Evolutionary conservation across 2,888 invertebrate species (phyloP).

Genomic region (Agonopterix alstromeriana): DNA sequence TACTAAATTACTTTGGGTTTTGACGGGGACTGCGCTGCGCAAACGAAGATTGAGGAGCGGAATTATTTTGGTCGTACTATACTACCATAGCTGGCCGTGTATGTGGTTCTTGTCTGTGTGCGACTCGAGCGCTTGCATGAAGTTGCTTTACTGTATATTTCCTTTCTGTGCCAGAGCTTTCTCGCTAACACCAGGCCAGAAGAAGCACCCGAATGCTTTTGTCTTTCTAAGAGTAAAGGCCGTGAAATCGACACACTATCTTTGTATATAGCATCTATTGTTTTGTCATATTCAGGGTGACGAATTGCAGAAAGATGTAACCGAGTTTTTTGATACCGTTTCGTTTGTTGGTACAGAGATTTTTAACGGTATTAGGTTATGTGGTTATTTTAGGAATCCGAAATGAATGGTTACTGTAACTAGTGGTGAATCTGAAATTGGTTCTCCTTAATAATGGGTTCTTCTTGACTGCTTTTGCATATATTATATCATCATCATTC

Average conservation of each 20-base stretch:
- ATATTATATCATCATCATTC: too few relatives aligned
- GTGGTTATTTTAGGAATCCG: too few relatives aligned
- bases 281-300: slow-evolving; percentile 24
- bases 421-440: too few relatives aligned
- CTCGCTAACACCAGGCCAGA: slow-evolving; percentile 47
- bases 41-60: too few relatives aligned
- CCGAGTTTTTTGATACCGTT: slow-evolving; percentile 50
- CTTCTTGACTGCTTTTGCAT: too few relatives aligned
- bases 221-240: slow-evolving; percentile 31
- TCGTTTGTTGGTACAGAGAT: slow-evolving; percentile 12
- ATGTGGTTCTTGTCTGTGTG: background rate
- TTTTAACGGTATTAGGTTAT: slow-evolving; percentile 1
- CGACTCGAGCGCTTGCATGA: slow-evolving; percentile 51
- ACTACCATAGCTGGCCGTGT: too few relatives aligned
- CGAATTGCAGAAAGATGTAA: slow-evolving; percentile 49
- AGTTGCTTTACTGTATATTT: slow-evolving; percentile 52
- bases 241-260: slow-evolving; percentile 27
- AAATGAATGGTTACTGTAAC: too few relatives aligned
- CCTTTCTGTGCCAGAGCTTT: slow-evolving; percentile 45
- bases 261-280: slow-evolving; percentile 4
- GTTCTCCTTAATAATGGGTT: too few relatives aligned
- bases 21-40: too few relatives aligned
- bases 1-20: too few relatives aligned
- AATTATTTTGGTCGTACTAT: too few relatives aligned
- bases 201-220: slow-evolving; percentile 56